Percentiles rank a stretch among this genome's conserved stretches.
phyloP scores from a whole-genome alignment of 2,888 invertebrate species.

The Neria commutata region DNA sequence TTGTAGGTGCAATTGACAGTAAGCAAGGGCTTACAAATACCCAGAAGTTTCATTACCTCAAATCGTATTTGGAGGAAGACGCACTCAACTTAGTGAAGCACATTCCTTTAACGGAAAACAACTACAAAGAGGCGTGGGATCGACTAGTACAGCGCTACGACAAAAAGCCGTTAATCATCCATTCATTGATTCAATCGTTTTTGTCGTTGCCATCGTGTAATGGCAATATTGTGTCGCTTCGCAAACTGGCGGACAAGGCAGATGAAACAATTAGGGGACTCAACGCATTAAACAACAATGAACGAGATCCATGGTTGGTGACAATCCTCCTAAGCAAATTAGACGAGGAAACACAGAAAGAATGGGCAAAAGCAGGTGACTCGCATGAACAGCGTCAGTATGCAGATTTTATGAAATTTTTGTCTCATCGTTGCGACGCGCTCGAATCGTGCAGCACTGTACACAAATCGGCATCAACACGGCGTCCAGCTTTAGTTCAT shows the following conservation, averaged over 20 bases:
- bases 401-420: not conserved
- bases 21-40: not conserved
- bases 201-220: slow-evolving; percentile 4
- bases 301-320: not conserved
- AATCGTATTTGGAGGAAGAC: not conserved
- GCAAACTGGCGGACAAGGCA: not conserved
- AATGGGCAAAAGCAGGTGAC: not conserved
- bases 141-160: slow-evolving; percentile 10
- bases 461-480: not conserved
- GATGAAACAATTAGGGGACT: not conserved
- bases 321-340: not conserved
- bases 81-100: not conserved
- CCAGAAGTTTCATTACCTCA: not conserved
- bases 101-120: not conserved
- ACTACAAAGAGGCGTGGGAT: not conserved
- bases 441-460: not conserved
- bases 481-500: not conserved
- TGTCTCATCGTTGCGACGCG: not conserved
- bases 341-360: not conserved
- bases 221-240: not conserved
- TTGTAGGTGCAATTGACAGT: not conserved
- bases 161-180: slow-evolving; percentile 10
- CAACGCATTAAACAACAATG: not conserved
- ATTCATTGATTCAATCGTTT: slow-evolving; percentile 16
- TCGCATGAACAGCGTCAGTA: not conserved